These are phyloP conservation scores for Polymixis lichenea DNA, from an alignment of 2,888 invertebrate species.

Conservation along the genomic window DNA sequence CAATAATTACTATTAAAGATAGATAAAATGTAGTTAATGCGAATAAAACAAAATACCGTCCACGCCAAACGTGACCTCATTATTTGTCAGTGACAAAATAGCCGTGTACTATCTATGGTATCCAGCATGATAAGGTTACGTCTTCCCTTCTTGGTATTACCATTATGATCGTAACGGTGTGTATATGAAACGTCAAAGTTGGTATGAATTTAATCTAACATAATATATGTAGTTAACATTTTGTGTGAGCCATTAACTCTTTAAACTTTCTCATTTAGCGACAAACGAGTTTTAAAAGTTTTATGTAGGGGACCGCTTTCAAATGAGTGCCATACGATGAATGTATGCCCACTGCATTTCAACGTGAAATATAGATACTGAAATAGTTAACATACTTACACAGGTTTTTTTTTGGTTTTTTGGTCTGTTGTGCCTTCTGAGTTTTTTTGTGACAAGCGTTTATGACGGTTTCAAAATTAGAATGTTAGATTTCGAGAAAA, in stretches of 20 bases:
- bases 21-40: no score
- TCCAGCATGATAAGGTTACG: not conserved
- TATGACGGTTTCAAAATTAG: not conserved
- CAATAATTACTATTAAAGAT: no score
- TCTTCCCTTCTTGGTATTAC: not conserved
- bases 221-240: slow-evolving; percentile 41
- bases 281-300: slow-evolving; percentile 49
- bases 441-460: not conserved
- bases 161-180: not conserved
- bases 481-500: not conserved
- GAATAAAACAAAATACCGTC: no score
- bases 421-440: not conserved
- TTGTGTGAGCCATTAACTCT: slow-evolving; percentile 49
- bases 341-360: slow-evolving; percentile 40
- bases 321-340: slow-evolving; percentile 33
- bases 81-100: no score
- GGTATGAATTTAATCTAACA: slow-evolving; percentile 47
- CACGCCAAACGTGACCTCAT: no score
- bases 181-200: slow-evolving; percentile 19
- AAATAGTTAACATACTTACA: not conserved
- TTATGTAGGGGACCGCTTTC: slow-evolving; percentile 31
- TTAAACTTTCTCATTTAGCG: slow-evolving; percentile 50
- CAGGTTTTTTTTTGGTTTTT: no score
- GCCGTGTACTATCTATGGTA: no score
- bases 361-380: slow-evolving; percentile 17